Evolutionary conservation across 2,888 invertebrate genomes (phyloP).

Genomic region (Endotricha flammealis): DNA sequence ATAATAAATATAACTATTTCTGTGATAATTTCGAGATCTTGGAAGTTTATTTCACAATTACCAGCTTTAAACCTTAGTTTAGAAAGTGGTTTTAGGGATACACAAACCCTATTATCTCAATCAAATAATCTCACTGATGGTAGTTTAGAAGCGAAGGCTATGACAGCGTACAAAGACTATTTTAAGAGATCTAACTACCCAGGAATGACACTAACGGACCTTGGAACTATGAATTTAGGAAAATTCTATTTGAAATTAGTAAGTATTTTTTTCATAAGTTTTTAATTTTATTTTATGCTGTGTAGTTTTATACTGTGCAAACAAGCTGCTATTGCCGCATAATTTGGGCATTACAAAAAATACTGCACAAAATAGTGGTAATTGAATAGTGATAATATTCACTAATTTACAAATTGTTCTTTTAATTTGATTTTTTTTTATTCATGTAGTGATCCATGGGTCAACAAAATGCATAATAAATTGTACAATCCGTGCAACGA

Average conservation of each 20-base stretch:
- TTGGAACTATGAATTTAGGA: conserved; percentile 49
- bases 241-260: conserved; percentile 68
- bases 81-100: conserved; percentile 51
- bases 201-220: conserved; percentile 46
- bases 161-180: conserved; percentile 52
- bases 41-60: conserved; percentile 73
- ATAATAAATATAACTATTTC: conserved; percentile 65
- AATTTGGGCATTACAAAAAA: no score
- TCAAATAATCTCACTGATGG: conserved; percentile 34
- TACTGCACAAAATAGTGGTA: no score
- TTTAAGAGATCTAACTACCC: conserved; percentile 44
- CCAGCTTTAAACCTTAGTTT: conserved; percentile 79
- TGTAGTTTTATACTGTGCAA: no score
- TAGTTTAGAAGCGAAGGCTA: conserved; percentile 41
- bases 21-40: conserved; percentile 61
- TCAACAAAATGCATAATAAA: no score
- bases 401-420: no score
- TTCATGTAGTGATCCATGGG: no score
- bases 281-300: no score
- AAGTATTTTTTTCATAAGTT: conserved; percentile 20
- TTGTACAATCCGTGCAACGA: no score
- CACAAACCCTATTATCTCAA: conserved; percentile 54
- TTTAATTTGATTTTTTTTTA: no score
- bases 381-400: no score
- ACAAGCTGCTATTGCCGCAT: no score